These are phyloP conservation scores for Trichonephila clavipes DNA, from an alignment of 1,140 invertebrate species.

Conservation along the genomic window DNA sequence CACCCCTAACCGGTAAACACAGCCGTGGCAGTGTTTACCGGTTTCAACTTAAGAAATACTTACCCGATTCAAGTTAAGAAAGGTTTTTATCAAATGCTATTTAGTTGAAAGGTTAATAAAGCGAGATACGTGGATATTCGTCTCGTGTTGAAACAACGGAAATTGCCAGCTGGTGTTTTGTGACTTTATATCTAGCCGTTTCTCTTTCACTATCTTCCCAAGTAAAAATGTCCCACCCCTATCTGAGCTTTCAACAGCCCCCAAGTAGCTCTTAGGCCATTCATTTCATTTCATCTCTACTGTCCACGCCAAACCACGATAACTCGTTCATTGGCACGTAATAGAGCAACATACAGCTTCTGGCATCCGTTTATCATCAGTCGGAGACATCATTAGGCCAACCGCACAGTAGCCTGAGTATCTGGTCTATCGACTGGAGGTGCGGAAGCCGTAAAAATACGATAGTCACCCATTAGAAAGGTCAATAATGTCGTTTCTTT, in stretches of 20 bases:
- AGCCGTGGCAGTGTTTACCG: too few relatives aligned
- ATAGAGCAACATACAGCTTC: background rate
- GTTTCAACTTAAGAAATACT: too few relatives aligned
- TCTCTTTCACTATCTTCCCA: background rate
- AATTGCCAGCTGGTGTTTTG: background rate
- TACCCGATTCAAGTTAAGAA: too few relatives aligned
- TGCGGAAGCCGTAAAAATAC: constrained; percentile 58
- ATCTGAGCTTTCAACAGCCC: constrained; percentile 17
- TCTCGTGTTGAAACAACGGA: background rate
- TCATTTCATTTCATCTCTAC: background rate
- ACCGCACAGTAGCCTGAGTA: background rate
- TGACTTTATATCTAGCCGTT: background rate
- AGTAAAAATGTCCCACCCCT: background rate
- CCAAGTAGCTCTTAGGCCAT: background rate
- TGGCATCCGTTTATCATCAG: constrained; percentile 9
- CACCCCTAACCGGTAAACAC: too few relatives aligned
- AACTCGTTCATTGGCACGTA: constrained; percentile 56
- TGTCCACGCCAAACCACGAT: background rate
- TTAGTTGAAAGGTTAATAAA: too few relatives aligned
- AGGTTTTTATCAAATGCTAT: too few relatives aligned
- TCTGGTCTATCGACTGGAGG: background rate
- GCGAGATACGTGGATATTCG: background rate
- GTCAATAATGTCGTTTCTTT: constrained; percentile 60
- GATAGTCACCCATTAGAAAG: constrained; percentile 42
- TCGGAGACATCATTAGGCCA: constrained; percentile 1